Percentiles rank a stretch among this genome's conserved stretches.
Evolutionary conservation across 2,113 vertebrate species (phyloP).

Genomic region (Brachyistius frenatus): DNA sequence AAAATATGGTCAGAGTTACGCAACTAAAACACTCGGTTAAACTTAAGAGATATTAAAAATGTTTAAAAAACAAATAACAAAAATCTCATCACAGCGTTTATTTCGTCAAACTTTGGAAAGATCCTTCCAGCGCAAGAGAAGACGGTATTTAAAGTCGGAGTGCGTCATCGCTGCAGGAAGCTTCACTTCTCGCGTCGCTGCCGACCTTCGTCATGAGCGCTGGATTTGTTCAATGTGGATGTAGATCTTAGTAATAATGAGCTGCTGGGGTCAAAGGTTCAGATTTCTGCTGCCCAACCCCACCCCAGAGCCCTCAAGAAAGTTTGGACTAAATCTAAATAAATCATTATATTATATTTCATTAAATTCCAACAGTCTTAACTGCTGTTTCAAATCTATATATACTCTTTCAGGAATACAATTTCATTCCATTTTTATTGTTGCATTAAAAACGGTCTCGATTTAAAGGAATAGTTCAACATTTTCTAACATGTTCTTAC

Average conservation of each 20-base stretch:
- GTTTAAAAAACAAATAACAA: no score
- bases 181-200: not conserved
- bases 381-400: not conserved
- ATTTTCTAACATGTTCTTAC: no score
- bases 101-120: not conserved
- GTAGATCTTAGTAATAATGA: not conserved
- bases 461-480: not conserved
- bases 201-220: not conserved
- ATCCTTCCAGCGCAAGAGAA: not conserved
- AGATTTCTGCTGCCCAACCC: constrained; percentile 1
- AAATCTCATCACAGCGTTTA: no score
- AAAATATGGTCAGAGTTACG: no score
- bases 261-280: not conserved
- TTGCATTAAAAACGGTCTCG: not conserved
- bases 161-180: not conserved
- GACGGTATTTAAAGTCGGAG: not conserved
- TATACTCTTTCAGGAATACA: not conserved
- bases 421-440: not conserved
- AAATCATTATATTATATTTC: no score
- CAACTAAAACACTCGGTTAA: no score
- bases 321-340: not conserved
- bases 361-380: not conserved
- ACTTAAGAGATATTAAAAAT: no score
- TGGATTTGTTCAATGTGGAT: constrained; percentile 6
- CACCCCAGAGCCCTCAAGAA: not conserved